phyloP scores from a whole-genome alignment of 1,140 invertebrate species.

The Amyelois transitella region DNA sequence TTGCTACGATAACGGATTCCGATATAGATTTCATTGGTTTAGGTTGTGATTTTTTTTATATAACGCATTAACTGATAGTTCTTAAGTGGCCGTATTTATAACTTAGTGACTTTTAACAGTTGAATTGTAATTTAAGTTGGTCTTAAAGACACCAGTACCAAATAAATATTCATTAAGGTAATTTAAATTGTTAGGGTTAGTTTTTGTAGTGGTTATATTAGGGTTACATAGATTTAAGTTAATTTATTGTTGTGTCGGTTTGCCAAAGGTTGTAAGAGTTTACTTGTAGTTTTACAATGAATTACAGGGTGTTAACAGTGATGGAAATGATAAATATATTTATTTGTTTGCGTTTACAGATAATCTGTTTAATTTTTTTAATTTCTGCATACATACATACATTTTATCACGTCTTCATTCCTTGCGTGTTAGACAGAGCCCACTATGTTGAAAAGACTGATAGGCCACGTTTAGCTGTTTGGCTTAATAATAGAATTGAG shows the following conservation, averaged over 20 bases:
- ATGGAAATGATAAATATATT: background rate
- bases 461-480: no score
- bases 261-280: background rate
- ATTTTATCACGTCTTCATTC: no score
- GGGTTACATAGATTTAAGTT: background rate
- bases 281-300: background rate
- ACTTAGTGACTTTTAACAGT: conserved; percentile 13
- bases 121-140: conserved; percentile 10
- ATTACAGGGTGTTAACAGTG: background rate
- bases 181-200: no score
- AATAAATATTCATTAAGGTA: conserved; percentile 47
- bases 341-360: background rate
- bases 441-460: no score
- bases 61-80: conserved; percentile 7
- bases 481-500: no score
- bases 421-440: no score
- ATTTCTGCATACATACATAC: no score
- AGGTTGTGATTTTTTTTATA: conserved; percentile 10
- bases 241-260: background rate
- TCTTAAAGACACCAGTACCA: conserved; percentile 48
- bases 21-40: conserved; percentile 5
- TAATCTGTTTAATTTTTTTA: background rate
- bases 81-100: conserved; percentile 26
- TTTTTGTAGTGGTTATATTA: no score
- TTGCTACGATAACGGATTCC: conserved; percentile 1